Base-by-base conservation (phyloP, 2,888 invertebrate species). In the Tholera decimalis region DNA sequence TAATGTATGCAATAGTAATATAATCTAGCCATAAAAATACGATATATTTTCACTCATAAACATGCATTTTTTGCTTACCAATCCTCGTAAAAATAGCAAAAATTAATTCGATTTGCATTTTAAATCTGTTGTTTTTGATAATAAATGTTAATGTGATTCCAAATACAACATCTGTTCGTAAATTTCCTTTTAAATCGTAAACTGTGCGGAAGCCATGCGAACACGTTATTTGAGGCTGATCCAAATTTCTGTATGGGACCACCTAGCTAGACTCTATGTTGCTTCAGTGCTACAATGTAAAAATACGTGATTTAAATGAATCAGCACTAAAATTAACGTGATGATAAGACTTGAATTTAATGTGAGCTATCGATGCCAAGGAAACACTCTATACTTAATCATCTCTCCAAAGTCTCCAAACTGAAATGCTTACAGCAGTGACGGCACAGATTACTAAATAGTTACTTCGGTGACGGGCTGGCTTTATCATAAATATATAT, bases 141-240 rank as follows among this genome's bases (percentile, higher is more conserved):
- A 47, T 51, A 22, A 41, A 41, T 63, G 20, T 33, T 9, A 63
- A 41, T 67, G 7, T 0, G 4, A 26, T 49, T 30, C 5, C 22
- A 37, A 61, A 22, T 26, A 22, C 0, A n/a, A 47, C 18, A 47
- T 24, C 30, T 47, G 66, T 66, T 65, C n/a, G 20, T 13, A 13
- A 18, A 30, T 11, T n/a, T 39, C 24, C 28, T 15, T 28, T n/a
- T 2, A 15, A 3, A 30, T 6, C 2, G 24, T 20, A 15, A 5
- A 24, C 8, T 28, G n/a, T n/a, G n/a, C 3, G n/a, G 18, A 11
- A 18, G 35, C n/a, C 28, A 55, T 30, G n/a, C 35, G 9, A 11
- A 22, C 41, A 43, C 11, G 22, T 13, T n/a, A 22, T 61, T 9
- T 28, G 9, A 9, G n/a, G 13, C 15, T 0, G n/a, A 18, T 24